Conservation (phyloP, 1,140 invertebrate species). For the Macrocentrus cingulum region DNA sequence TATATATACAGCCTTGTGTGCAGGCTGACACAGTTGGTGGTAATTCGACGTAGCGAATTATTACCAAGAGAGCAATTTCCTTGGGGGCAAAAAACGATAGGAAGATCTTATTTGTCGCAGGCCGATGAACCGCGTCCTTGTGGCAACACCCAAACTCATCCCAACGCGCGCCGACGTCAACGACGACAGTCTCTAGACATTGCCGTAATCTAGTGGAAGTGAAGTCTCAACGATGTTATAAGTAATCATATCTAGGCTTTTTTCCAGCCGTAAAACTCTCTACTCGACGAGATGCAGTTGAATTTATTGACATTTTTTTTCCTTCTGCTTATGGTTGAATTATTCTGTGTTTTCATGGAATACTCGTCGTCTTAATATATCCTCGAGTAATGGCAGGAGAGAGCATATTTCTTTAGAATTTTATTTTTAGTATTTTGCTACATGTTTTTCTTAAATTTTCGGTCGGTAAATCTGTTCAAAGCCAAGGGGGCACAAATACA, state of each 20-base stretch:
- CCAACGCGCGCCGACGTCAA: neutral
- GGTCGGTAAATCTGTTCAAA: neutral
- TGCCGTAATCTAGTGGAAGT: conserved; percentile 43
- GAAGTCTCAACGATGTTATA: conserved; percentile 44
- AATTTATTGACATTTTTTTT: conserved; percentile 21
- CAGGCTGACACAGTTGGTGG: conserved; percentile 14
- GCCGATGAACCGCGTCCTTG: neutral
- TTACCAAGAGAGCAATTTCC: conserved; percentile 17
- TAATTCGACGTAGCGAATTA: conserved; percentile 19
- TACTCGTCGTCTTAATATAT: neutral
- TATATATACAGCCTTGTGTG: neutral
- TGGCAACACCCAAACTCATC: conserved; percentile 1
- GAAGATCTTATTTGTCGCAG: neutral
- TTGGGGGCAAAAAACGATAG: conserved; percentile 1
- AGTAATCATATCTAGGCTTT: conserved; percentile 41
- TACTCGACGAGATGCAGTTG: conserved; percentile 2
- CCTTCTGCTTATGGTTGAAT: neutral
- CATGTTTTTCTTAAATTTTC: neutral
- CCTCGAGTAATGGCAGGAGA: neutral
- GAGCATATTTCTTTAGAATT: too few species aligned
- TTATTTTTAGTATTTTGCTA: too few species aligned
- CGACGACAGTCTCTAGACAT: neutral
- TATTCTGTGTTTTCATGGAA: neutral
- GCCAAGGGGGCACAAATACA: too few species aligned
- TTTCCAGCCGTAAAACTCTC: conserved; percentile 15